Conservation (phyloP, 2,888 invertebrate species). For the Tetheella fluctuosa region DNA sequence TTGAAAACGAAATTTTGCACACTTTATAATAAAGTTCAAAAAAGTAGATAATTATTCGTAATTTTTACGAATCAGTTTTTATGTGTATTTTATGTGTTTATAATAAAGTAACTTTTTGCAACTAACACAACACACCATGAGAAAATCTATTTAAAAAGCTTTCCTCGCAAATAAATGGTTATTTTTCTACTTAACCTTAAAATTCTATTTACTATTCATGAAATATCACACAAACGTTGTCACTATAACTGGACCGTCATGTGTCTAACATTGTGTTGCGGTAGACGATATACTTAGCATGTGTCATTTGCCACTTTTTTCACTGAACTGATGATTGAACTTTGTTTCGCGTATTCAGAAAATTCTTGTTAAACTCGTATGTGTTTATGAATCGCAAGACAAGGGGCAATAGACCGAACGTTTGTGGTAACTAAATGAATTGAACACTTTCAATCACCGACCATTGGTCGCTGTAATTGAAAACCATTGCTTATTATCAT, state of each 20-base stretch:
- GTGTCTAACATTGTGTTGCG: not conserved
- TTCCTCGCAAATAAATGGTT: not conserved
- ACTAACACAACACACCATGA: not conserved
- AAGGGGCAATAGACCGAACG: not conserved
- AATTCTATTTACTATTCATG: not conserved
- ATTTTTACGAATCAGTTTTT: too few relatives aligned
- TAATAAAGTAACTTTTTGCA: not conserved
- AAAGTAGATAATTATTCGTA: too few relatives aligned
- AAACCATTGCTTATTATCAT: conserved; percentile 9
- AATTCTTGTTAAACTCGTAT: not conserved
- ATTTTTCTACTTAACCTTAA: not conserved
- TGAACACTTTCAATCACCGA: not conserved
- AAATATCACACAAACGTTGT: not conserved
- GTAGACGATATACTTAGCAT: not conserved
- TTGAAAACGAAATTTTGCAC: too few relatives aligned
- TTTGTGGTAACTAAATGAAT: conserved; percentile 10
- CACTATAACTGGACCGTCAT: not conserved
- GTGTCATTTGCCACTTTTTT: not conserved
- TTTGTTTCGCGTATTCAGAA: not conserved
- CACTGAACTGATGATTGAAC: not conserved
- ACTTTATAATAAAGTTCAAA: too few relatives aligned
- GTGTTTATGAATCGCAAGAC: not conserved
- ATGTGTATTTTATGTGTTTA: too few relatives aligned
- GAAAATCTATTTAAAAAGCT: not conserved
- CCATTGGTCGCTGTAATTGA: conserved; percentile 1